Evolutionary conservation across 2,797 vertebrate genomes (phyloP).

Genomic region (Pogonophryne albipinna): DNA sequence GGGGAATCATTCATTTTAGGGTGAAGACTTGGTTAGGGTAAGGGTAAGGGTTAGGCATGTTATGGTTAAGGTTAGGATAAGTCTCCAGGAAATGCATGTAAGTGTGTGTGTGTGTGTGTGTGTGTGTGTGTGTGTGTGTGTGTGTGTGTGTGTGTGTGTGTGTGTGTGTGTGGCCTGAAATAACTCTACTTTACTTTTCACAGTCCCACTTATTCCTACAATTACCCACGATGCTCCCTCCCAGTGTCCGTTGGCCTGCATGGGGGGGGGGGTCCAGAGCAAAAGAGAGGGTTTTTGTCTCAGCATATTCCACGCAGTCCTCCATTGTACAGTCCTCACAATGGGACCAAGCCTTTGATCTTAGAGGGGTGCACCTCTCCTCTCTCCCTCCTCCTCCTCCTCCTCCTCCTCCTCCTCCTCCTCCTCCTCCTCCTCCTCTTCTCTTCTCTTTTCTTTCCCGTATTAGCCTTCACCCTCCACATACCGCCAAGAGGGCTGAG

Average conservation of each 20-base stretch:
- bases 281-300: slow-evolving; percentile 32
- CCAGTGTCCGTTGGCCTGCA: slow-evolving; percentile 75
- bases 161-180: slow-evolving; percentile 13
- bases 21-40: too few species aligned
- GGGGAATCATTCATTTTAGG: too few species aligned
- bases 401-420: slow-evolving; percentile 33
- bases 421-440: slow-evolving; percentile 29
- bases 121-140: slow-evolving; percentile 19
- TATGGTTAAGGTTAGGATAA: too few species aligned
- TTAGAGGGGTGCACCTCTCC: slow-evolving; percentile 72
- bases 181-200: slow-evolving; percentile 59
- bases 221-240: slow-evolving; percentile 49
- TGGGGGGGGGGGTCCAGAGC: slow-evolving; percentile 10
- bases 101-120: too few species aligned
- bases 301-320: slow-evolving; percentile 66
- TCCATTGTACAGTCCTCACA: slow-evolving; percentile 82
- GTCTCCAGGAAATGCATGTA: too few species aligned
- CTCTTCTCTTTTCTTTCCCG: slow-evolving; percentile 35
- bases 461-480: slow-evolving; percentile 68
- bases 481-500: slow-evolving; percentile 51
- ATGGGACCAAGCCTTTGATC: slow-evolving; percentile 83
- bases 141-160: not conserved
- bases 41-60: too few species aligned
- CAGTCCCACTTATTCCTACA: slow-evolving; percentile 47
- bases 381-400: slow-evolving; percentile 31